phyloP scores from a whole-genome alignment of 1,140 invertebrate genomes.

The Macrotrachela quadricornifera region DNA sequence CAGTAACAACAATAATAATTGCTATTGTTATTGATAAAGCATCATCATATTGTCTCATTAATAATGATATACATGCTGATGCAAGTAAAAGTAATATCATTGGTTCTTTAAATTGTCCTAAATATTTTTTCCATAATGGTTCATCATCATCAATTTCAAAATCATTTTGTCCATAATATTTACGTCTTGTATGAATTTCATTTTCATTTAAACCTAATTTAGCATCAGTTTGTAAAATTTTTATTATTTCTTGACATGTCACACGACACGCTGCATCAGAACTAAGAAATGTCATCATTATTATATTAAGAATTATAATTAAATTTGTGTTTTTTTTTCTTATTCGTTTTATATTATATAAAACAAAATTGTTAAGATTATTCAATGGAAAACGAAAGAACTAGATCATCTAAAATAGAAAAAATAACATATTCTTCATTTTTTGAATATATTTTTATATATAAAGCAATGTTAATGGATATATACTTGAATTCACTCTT shows the following conservation, averaged over 20 bases:
- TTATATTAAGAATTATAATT: too few relatives aligned
- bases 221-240: not conserved
- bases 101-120: conserved; percentile 74
- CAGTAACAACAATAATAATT: conserved; percentile 86
- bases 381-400: too few relatives aligned
- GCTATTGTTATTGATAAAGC: conserved; percentile 85
- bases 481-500: too few relatives aligned
- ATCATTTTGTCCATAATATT: conserved; percentile 49
- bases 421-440: too few relatives aligned
- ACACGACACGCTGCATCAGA: conserved; percentile 1
- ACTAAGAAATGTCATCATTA: conserved; percentile 8
- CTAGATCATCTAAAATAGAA: too few relatives aligned
- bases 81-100: conserved; percentile 75
- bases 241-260: not conserved
- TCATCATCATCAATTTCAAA: conserved; percentile 76
- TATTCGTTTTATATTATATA: too few relatives aligned
- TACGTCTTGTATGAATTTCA: not conserved
- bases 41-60: conserved; percentile 93
- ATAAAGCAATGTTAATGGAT: too few relatives aligned
- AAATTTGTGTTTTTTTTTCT: too few relatives aligned
- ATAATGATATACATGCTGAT: conserved; percentile 80
- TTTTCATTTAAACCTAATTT: not conserved
- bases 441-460: too few relatives aligned
- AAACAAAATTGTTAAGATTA: too few relatives aligned
- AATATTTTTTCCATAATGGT: conserved; percentile 52